Evolutionary conservation across 1,140 invertebrate genomes (phyloP).

Genomic region (Eriosoma lanigerum): DNA sequence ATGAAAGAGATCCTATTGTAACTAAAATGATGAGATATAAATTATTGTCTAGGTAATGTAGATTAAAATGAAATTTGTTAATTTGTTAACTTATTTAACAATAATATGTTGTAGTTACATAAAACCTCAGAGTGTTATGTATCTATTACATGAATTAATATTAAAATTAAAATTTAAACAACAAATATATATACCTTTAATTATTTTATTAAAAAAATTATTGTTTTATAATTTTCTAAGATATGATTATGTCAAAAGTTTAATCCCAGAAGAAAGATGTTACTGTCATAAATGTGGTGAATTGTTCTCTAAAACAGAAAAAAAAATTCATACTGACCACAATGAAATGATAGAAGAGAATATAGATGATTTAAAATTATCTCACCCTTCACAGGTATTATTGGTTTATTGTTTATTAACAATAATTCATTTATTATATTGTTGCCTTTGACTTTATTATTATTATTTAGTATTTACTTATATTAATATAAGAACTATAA

Average conservation of each 20-base stretch:
- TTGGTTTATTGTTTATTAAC: no score
- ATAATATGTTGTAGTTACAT: no score
- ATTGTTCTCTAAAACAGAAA: conserved; percentile 13
- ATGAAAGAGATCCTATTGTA: conserved; percentile 19
- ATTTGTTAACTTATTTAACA: neutral
- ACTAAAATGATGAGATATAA: conserved; percentile 48
- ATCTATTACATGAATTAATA: no score
- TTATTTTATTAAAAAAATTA: no score
- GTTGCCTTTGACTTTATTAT: neutral
- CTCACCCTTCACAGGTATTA: conserved; percentile 33
- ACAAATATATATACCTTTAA: no score
- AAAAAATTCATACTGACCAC: conserved; percentile 4
- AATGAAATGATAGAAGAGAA: conserved; percentile 16
- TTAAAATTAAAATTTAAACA: no score
- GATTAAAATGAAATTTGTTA: no score
- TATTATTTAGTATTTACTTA: no score
- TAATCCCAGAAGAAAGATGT: conserved; percentile 33
- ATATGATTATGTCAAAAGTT: neutral
- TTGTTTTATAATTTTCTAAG: neutral
- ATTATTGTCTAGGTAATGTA: conserved; percentile 19
- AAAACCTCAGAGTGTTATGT: no score
- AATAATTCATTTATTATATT: no score
- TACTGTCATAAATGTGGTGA: conserved; percentile 37
- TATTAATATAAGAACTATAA: no score
- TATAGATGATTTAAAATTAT: conserved; percentile 37